Evolutionary conservation across 1,140 invertebrate species (phyloP), one percentile per base, ranked within the genome.

Genomic region (Drosophila ironensis): DNA sequence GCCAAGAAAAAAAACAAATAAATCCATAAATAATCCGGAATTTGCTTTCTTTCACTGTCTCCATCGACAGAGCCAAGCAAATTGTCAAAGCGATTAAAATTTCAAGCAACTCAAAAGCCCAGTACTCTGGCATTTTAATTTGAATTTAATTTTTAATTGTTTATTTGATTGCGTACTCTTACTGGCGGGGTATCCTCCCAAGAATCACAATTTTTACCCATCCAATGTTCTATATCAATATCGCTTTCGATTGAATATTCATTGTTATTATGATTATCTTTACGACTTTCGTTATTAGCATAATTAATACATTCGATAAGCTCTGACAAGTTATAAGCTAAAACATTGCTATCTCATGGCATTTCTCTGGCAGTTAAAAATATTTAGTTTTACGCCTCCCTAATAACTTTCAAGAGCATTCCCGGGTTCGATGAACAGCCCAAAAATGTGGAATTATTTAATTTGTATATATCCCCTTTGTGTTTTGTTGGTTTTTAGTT

Each of bases 101-200:
- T 38, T 61, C 28, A 63, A 47, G 28, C 30, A 60, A 28, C 40
- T 44, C 25, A 19, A 42, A 47, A n/a, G 24, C 47, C 50, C 52
- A 24, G 9, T 38, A 14, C 25, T 9, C 37, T 57, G 69, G 42
- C 51, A 67, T 40, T 73, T 74, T 54, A 73, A 54, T 68, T 67
- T 73, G 47, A 53, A 54, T 46, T 63, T 63, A 60, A 63, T 61
- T 60, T 60, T 60, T 22, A 63, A 48, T 48, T 63, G 12, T 63
- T 63, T 8, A 61, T 61, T 38, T n/a, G 8, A 37, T 16, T 14
- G n/a, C 16, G n/a, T 38, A 63, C 59, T 3, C 59, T 63, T 7
- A 33, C 8, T 6, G 3, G 4, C 17, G 9, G 17, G n/a, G 37
- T 7, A n/a, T 9, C 9, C n/a, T 16, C 0, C 12, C 4, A 35